Base-by-base conservation (phyloP, 1,140 invertebrate species). In the Geopemphigus sp. region DNA sequence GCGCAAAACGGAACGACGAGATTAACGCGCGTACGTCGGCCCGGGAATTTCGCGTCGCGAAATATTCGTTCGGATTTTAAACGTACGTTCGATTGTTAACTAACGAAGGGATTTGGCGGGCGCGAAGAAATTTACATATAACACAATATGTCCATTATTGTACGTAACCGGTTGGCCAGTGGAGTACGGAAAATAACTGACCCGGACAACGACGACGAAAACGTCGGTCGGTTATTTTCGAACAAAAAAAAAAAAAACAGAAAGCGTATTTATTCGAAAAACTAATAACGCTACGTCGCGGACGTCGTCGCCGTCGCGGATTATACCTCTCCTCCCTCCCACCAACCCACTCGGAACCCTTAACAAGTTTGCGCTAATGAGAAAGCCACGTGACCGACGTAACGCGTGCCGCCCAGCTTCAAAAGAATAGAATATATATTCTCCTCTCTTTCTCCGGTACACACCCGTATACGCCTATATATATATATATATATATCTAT, bases 361-460 rank as follows among this genome's bases (percentile, higher is more conserved):
- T 68, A 68, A 68, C 66, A 50, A 68, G 66, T 68, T 68, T 68
- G 50, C 39, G 63, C 74, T 78, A 78, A 78, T 50, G 74, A 78
- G 74, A 78, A 78, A 63, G 74, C 39, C 74, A 78, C 74, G 74
- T 39, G 74, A 78, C 74, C 74, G 74, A 54, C 74, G 57, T 29
- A 78, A 78, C 74, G 74, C 74, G 8, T 47, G 66, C n/a, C 50
- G 68, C 22, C 5, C 14, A 19, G 29, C 74, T 45, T 78, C 74
- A 78, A 78, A 78, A 78, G 74, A 78, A 61, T 61, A 61, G 50
- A 26, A 59, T n/a, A 59, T 24, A 50, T 26, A n/a, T 39, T 72
- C 10, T 59, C 22, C 56, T 24, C 22, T 59, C 54, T 22, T 57
- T n/a, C n/a, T 22, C 12, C 63, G 24, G 10, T 26, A 39, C 5